Evolutionary conservation across 2,113 vertebrate genomes (phyloP).

Genomic region (Neoarius graeffei): DNA sequence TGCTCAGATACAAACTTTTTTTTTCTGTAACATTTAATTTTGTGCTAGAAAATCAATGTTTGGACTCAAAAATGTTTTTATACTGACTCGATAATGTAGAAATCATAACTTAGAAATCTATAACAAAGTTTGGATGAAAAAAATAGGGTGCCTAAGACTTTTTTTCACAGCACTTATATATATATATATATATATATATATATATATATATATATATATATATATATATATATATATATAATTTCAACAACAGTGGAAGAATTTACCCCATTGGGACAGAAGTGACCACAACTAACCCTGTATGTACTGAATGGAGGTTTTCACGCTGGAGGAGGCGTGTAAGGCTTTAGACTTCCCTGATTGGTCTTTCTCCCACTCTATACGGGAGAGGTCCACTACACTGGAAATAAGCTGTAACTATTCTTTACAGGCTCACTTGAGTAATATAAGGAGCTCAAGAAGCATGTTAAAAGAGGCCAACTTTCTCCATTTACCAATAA

Average conservation of each 20-base stretch:
- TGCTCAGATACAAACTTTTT: no score
- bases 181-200: no score
- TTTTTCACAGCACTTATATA: no score
- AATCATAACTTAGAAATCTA: no score
- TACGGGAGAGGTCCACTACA: background rate
- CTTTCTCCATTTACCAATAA: background rate
- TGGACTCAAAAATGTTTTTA: no score
- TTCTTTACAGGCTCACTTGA: slow-evolving; percentile 17
- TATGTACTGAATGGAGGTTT: slow-evolving; percentile 3
- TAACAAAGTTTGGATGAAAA: no score
- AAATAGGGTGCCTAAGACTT: no score
- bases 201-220: no score
- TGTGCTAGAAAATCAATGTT: no score
- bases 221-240: no score
- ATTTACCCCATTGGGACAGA: background rate
- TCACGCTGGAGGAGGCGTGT: background rate
- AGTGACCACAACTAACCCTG: background rate
- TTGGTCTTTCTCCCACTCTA: background rate
- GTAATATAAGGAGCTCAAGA: background rate
- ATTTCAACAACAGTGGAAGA: background rate
- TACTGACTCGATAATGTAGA: no score
- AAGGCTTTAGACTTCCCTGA: background rate
- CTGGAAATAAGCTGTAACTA: background rate
- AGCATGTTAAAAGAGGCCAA: background rate
- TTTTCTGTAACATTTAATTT: no score